Evolutionary conservation across 2,888 invertebrate genomes (phyloP).

Genomic region (Clusia tigrina): DNA sequence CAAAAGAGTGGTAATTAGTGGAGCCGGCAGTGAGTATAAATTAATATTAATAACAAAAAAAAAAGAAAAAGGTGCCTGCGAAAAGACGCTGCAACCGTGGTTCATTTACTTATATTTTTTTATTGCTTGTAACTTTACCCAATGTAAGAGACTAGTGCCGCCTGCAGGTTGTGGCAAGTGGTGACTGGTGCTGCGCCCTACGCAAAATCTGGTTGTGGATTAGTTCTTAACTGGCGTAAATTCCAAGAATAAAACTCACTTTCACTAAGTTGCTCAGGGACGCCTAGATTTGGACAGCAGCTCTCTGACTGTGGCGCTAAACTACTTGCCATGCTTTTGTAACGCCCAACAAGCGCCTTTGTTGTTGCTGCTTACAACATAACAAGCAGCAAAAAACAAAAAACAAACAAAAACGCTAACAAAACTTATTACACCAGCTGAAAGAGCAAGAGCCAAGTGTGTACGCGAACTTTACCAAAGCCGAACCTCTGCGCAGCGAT

Average conservation of each 20-base stretch:
- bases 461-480: neutral
- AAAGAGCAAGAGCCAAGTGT: neutral
- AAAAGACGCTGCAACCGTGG: no score
- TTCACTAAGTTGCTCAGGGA: constrained; percentile 10
- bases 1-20: no score
- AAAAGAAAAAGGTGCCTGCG: no score
- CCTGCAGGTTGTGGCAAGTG: no score
- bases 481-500: neutral
- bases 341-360: neutral
- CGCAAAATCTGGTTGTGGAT: no score
- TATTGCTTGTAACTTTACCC: no score
- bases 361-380: neutral
- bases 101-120: no score
- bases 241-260: neutral
- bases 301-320: neutral
- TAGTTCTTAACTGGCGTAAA: no score
- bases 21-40: no score
- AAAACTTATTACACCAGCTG: neutral
- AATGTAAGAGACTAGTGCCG: no score
- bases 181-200: no score
- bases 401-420: neutral
- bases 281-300: neutral
- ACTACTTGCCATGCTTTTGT: neutral
- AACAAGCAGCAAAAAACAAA: neutral
- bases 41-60: no score